phyloP scores from a whole-genome alignment of 2,113 vertebrate genomes.

The Scomber colias region DNA sequence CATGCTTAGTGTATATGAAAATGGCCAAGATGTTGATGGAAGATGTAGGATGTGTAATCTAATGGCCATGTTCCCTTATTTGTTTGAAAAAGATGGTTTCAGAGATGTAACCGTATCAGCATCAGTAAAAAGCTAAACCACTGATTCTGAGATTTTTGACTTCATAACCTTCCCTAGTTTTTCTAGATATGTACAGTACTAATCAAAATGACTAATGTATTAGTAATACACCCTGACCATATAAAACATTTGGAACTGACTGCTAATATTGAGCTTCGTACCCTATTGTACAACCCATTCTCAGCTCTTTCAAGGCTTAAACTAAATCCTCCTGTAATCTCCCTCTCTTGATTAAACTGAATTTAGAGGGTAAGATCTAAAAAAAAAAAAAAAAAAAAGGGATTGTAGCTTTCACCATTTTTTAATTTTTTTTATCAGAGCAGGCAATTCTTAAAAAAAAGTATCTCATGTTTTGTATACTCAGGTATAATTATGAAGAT shows the following conservation, averaged over 20 bases:
- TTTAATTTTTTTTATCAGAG: conserved; percentile 23
- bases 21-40: not conserved
- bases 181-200: conserved; percentile 12
- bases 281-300: conserved; percentile 52
- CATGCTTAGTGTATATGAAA: conserved; percentile 1
- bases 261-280: conserved; percentile 40
- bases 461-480: conserved; percentile 48
- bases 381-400: conserved; percentile 7
- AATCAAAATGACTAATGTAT: conserved; percentile 47
- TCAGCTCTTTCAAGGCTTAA: conserved; percentile 58
- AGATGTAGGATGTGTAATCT: not conserved
- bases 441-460: conserved; percentile 38
- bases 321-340: conserved; percentile 64
- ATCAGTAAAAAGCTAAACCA: not conserved
- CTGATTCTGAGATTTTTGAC: conserved; percentile 1
- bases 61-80: too few species aligned
- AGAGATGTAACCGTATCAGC: not conserved
- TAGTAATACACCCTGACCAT: conserved; percentile 13
- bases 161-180: not conserved
- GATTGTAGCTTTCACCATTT: conserved; percentile 31
- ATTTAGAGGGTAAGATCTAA: conserved; percentile 28
- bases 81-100: too few species aligned
- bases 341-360: conserved; percentile 54
- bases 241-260: conserved; percentile 26
- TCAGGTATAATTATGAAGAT: conserved; percentile 42